Conservation (phyloP, 2,113 vertebrate species). For the Lophius piscatorius region DNA sequence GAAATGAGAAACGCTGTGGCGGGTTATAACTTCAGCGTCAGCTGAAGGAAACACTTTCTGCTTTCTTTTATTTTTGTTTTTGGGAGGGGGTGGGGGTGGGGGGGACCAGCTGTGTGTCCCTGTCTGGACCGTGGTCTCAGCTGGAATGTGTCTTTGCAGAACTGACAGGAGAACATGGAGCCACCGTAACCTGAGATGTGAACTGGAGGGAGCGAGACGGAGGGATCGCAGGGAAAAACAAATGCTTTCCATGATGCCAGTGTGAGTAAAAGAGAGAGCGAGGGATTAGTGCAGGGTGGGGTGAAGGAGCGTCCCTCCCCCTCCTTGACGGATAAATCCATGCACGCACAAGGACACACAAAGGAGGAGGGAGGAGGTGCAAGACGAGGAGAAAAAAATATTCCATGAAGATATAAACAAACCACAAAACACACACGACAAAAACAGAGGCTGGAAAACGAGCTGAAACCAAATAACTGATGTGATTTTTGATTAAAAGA, state of each 20-base stretch:
- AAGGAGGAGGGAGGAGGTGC: conserved; percentile 12
- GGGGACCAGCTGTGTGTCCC: conserved; percentile 55
- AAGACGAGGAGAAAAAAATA: conserved; percentile 3
- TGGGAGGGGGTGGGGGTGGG: no score
- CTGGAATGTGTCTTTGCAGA: conserved; percentile 46
- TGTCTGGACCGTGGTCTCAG: conserved; percentile 35
- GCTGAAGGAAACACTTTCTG: conserved; percentile 30
- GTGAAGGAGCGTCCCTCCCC: conserved; percentile 16
- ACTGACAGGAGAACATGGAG: conserved; percentile 53
- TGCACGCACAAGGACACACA: not conserved
- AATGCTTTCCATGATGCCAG: conserved; percentile 52
- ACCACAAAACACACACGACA: conserved; percentile 1
- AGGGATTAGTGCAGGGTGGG: conserved; percentile 29
- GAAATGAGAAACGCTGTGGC: conserved; percentile 26
- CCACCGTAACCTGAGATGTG: conserved; percentile 53
- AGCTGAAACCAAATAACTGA: conserved; percentile 10
- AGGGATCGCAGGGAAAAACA: conserved; percentile 42
- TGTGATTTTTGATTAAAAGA: conserved; percentile 11
- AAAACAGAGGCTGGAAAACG: conserved; percentile 9
- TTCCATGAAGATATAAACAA: conserved; percentile 6
- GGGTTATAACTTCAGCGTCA: conserved; percentile 41
- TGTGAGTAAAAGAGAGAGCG: conserved; percentile 42
- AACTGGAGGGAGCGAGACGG: conserved; percentile 18
- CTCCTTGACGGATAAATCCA: conserved; percentile 24
- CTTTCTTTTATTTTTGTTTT: no score